Base-by-base conservation (phyloP, 2,113 vertebrate species). In the Calyptomena viridis region DNA sequence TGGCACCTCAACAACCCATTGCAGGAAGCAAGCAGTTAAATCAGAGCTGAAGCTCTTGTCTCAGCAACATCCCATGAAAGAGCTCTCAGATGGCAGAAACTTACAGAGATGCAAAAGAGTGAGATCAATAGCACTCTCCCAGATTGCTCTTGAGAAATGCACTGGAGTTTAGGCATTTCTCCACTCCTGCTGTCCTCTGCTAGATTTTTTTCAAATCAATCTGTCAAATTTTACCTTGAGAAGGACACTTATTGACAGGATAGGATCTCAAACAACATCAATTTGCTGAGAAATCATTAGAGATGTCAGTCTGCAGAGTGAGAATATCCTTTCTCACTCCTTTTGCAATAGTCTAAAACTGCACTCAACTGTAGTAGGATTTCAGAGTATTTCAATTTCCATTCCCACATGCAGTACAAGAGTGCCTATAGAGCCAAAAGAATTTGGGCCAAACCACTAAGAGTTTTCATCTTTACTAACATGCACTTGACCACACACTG, bases 381-480 rank as follows among this genome's bases (percentile, higher is more conserved):
- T 90, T 74, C 64, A 87, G 71, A 85, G 25, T 11, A 76, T 82
- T 87, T 91, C 44, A 47, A 13, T 82, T 94, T 87, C 39, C 6
- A 2, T 74, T 89, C 71, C 3, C 5, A 74, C 81, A 58, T 12
- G 55, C 44, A 89, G 82, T 67, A 90, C 64, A 77, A 47, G 22
- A 86, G n/a, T 44, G 64, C 30, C 59, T 80, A 63, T 62, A 71
- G 59, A 95, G 78, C 81, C 89, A 95, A 66, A 93, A 76, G 46
- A 80, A 82, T 73, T 83, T 59, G 31, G 64, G 75, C 75, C 91
- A 96, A 94, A 92, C 90, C 94, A 78, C 85, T 59, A 40, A 89
- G 78, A 72, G 47, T 91, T 90, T 88, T 86, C 55, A 74, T 93
- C 73, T 90, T 85, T 83, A 71, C 84, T 90, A 91, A 47, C 63